phyloP scores from a whole-genome alignment of 2,113 vertebrate genomes.

The Heloderma charlesbogerti region DNA sequence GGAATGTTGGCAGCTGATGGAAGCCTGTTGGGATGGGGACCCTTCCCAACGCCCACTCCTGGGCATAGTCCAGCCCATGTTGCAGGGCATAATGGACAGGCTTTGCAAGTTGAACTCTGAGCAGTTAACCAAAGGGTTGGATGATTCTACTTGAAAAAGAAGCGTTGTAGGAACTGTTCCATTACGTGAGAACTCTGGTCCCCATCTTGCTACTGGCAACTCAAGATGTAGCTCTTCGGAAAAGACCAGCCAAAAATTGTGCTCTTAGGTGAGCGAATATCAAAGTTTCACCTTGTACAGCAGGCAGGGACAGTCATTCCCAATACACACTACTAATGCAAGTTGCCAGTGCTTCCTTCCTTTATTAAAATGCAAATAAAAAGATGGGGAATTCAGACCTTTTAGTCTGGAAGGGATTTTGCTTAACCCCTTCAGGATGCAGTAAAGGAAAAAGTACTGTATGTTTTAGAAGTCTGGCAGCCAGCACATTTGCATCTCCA shows the following conservation, averaged over 20 bases:
- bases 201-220: conserved; percentile 41
- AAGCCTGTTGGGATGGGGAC: conserved; percentile 96
- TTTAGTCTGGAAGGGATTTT: conserved; percentile 20
- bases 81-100: conserved; percentile 91
- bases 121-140: conserved; percentile 80
- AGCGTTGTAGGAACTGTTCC: neutral
- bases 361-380: neutral
- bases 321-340: conserved; percentile 17
- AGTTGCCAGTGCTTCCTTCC: conserved; percentile 23
- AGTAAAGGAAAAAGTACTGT: conserved; percentile 3
- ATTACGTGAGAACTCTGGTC: conserved; percentile 48
- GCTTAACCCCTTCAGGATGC: conserved; percentile 16
- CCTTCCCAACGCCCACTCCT: conserved; percentile 91
- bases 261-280: neutral
- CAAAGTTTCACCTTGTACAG: conserved; percentile 19
- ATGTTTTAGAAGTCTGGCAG: conserved; percentile 1
- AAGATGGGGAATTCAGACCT: neutral
- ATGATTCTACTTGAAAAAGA: conserved; percentile 90
- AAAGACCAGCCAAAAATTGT: conserved; percentile 27
- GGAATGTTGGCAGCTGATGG: conserved; percentile 99
- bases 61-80: conserved; percentile 94
- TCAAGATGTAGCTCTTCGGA: conserved; percentile 44
- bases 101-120: conserved; percentile 82
- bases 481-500: conserved; percentile 26
- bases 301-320: conserved; percentile 30